phyloP scores from a whole-genome alignment of 2,888 invertebrate species.

The Linnaemya tessellans region DNA sequence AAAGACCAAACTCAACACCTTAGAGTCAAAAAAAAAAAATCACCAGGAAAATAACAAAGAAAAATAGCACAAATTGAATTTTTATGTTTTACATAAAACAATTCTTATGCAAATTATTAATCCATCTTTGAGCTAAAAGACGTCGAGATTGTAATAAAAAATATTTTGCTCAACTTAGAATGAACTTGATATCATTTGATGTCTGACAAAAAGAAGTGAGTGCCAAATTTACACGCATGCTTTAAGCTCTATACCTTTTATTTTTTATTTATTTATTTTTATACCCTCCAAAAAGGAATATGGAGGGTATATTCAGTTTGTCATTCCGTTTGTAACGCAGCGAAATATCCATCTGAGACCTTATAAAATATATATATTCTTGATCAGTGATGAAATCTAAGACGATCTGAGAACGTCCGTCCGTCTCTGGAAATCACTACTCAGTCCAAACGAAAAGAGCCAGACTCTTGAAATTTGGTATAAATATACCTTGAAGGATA shows the following conservation, averaged over 20 bases:
- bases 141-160: slow-evolving; percentile 29
- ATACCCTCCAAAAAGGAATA: too few species aligned
- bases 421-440: too few species aligned
- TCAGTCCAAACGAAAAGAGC: too few species aligned
- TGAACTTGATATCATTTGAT: background rate
- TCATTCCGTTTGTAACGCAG: too few species aligned
- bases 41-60: background rate
- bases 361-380: too few species aligned
- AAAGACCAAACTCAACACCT: slow-evolving; percentile 23
- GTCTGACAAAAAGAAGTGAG: slow-evolving; percentile 4
- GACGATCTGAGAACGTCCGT: too few species aligned
- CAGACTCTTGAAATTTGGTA: too few species aligned
- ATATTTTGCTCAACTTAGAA: slow-evolving; percentile 14
- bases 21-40: background rate
- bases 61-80: slow-evolving; percentile 73
- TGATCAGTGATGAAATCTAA: too few species aligned
- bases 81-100: slow-evolving; percentile 74
- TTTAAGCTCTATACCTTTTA: background rate
- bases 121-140: slow-evolving; percentile 60
- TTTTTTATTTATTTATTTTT: background rate
- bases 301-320: too few species aligned
- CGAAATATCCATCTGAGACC: too few species aligned
- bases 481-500: too few species aligned
- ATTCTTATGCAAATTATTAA: slow-evolving; percentile 74
- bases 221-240: slow-evolving; percentile 52